These are phyloP conservation scores for Mya arenaria DNA, from an alignment of 1,140 invertebrate genomes.

Conservation along the genomic window DNA sequence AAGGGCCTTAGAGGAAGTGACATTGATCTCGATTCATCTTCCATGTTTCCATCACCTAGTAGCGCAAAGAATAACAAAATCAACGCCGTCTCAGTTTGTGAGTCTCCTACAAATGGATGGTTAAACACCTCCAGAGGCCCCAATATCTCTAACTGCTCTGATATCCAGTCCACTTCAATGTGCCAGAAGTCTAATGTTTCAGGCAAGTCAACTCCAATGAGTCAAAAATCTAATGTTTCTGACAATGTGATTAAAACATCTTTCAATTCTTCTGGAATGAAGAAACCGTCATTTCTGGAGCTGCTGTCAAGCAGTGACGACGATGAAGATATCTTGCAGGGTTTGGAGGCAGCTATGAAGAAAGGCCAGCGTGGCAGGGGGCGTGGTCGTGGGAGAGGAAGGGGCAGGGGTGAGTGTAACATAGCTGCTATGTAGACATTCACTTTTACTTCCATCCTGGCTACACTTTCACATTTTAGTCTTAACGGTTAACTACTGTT, in stretches of 20 bases:
- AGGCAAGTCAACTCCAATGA: not conserved
- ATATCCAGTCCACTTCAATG: not conserved
- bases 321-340: not conserved
- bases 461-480: no score
- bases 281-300: not conserved
- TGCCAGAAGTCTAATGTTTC: not conserved
- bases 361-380: not conserved
- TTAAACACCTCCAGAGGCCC: no score
- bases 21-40: not conserved
- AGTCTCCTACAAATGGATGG: no score
- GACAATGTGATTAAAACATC: not conserved
- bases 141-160: not conserved
- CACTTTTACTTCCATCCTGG: no score
- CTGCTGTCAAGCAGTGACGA: constrained; percentile 12
- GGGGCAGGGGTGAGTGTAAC: no score
- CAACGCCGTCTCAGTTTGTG: no score
- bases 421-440: no score
- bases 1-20: constrained; percentile 38
- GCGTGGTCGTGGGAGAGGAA: not conserved
- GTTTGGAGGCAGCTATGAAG: not conserved
- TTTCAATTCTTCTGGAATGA: not conserved
- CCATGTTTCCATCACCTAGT: not conserved
- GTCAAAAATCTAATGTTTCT: not conserved
- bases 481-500: no score
- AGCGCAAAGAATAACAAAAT: not conserved